phyloP scores from a whole-genome alignment of 2,888 invertebrate genomes.

The Hedychridium roseum region DNA sequence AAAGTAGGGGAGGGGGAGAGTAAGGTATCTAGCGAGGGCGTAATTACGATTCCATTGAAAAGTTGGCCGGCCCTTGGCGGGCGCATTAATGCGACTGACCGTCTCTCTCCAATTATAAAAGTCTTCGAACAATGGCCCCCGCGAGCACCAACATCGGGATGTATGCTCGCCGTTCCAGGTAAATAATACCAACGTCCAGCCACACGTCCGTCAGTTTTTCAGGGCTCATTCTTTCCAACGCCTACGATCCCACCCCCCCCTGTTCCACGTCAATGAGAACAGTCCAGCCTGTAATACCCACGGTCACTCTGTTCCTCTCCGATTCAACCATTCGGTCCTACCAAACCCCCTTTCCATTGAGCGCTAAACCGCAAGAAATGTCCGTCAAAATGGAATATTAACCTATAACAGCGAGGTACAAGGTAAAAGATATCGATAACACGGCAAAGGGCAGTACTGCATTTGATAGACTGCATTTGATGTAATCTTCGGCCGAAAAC shows the following conservation, averaged over 20 bases:
- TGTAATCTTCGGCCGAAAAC: too few relatives aligned
- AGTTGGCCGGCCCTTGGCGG: constrained; percentile 37
- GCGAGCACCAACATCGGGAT: constrained; percentile 42
- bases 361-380: too few relatives aligned
- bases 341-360: background rate
- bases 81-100: constrained; percentile 42
- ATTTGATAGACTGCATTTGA: too few relatives aligned
- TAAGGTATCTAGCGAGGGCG: constrained; percentile 34
- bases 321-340: constrained; percentile 1
- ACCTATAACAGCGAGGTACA: too few relatives aligned
- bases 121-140: constrained; percentile 52
- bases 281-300: background rate
- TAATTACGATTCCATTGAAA: constrained; percentile 54
- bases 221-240: constrained; percentile 35
- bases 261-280: background rate
- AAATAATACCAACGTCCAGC: constrained; percentile 47
- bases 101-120: constrained; percentile 52
- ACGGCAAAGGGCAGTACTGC: too few relatives aligned
- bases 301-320: background rate
- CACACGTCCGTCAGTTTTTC: constrained; percentile 30
- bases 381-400: too few relatives aligned
- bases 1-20: constrained; percentile 16
- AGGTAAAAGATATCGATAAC: too few relatives aligned
- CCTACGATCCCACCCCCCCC: constrained; percentile 12
- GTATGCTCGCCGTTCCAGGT: constrained; percentile 29